A percentile compares a stretch with the other conserved stretches of the same genome.
These are phyloP conservation scores for Drosophila lacertosa DNA, from an alignment of 1,140 invertebrate genomes.

Conservation along the genomic window DNA sequence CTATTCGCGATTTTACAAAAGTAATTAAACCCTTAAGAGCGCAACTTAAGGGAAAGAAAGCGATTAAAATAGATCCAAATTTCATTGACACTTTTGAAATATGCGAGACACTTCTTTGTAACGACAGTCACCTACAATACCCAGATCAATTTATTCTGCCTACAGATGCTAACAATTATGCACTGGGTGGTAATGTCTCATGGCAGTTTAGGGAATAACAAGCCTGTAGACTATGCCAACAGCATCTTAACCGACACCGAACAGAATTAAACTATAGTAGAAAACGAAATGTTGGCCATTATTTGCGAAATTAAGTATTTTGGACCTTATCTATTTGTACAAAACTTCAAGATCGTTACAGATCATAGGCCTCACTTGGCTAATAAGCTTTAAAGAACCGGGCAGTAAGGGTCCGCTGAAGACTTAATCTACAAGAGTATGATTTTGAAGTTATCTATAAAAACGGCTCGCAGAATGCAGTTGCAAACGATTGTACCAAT, in stretches of 20 bases:
- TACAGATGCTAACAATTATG: neutral
- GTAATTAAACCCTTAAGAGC: too few relatives aligned
- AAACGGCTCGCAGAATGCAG: too few relatives aligned
- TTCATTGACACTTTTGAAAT: too few relatives aligned
- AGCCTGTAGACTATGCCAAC: neutral
- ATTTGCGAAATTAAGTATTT: neutral
- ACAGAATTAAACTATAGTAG: neutral
- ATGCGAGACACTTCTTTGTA: neutral
- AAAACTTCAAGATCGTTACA: neutral
- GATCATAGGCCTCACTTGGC: too few relatives aligned
- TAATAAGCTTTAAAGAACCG: too few relatives aligned
- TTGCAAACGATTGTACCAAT: too few relatives aligned
- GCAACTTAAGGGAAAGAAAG: too few relatives aligned
- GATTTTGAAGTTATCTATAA: too few relatives aligned
- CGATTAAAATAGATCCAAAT: too few relatives aligned
- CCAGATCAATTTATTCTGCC: neutral
- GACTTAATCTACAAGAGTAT: too few relatives aligned
- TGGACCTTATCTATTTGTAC: neutral
- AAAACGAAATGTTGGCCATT: neutral
- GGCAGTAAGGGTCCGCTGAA: too few relatives aligned
- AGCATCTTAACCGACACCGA: neutral
- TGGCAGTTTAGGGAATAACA: neutral
- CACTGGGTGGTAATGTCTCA: neutral
- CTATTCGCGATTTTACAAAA: too few relatives aligned
- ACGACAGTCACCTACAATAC: neutral